These are phyloP conservation scores for Drosophila rhopaloa DNA, from an alignment of 1,140 invertebrate genomes.

Conservation along the genomic window DNA sequence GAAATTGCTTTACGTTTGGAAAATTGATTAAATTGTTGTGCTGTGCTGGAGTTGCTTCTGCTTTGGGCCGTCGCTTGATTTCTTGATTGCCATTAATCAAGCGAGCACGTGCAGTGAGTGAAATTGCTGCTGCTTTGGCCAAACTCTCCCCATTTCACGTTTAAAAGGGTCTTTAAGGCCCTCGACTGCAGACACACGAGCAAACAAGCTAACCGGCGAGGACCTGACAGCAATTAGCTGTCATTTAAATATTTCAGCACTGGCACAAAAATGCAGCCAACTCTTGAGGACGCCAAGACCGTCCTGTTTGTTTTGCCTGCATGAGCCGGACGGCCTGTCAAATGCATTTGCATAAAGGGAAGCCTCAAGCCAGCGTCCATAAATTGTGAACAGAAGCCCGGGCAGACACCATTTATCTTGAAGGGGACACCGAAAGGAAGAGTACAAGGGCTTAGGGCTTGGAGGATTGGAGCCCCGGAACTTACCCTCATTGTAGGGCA, in stretches of 20 bases:
- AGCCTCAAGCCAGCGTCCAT: slow-evolving; percentile 50
- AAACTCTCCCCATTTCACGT: slow-evolving; percentile 6
- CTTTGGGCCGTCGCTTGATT: slow-evolving; percentile 57
- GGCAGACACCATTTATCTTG: slow-evolving; percentile 68
- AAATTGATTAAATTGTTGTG: slow-evolving; percentile 80
- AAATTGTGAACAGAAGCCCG: slow-evolving; percentile 52
- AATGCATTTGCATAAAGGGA: slow-evolving; percentile 61
- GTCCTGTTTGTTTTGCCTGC: slow-evolving; percentile 39
- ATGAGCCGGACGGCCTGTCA: slow-evolving; percentile 48
- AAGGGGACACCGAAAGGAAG: slow-evolving; percentile 18
- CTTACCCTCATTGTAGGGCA: slow-evolving; percentile 94
- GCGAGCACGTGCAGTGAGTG: slow-evolving; percentile 50
- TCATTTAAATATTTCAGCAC: slow-evolving; percentile 81
- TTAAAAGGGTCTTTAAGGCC: slow-evolving; percentile 26
- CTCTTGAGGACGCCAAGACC: slow-evolving; percentile 21
- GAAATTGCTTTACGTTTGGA: slow-evolving; percentile 76
- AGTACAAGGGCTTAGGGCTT: not conserved
- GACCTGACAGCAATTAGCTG: slow-evolving; percentile 74
- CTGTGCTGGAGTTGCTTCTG: slow-evolving; percentile 35
- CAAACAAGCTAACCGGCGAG: slow-evolving; percentile 58
- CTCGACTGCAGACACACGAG: slow-evolving; percentile 71
- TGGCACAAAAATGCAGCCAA: slow-evolving; percentile 65
- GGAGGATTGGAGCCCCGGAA: slow-evolving; percentile 11
- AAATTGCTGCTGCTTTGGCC: slow-evolving; percentile 30
- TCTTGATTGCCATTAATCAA: slow-evolving; percentile 81